Conservation (phyloP, 2,888 invertebrate genomes). For the Drosophila percnosoma region DNA sequence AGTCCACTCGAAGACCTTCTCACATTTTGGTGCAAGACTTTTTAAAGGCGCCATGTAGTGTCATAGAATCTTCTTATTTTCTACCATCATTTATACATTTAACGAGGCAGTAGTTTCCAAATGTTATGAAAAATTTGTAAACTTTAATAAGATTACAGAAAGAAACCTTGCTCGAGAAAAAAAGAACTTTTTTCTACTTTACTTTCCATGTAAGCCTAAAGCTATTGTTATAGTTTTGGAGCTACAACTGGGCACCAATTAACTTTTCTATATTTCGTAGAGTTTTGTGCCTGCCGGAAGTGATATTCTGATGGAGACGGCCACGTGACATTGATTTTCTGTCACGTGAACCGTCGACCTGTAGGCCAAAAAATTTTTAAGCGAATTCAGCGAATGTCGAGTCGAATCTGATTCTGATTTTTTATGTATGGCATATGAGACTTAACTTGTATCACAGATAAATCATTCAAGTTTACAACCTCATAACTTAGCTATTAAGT, state of each 20-base stretch:
- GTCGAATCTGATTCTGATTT: neutral
- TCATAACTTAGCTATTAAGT: neutral
- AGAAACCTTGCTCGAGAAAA: neutral
- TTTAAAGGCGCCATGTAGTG: neutral
- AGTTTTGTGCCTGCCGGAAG: conserved; percentile 57
- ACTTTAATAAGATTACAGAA: neutral
- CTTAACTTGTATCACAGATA: neutral
- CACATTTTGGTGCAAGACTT: neutral
- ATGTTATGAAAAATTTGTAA: neutral
- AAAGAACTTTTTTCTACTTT: neutral
- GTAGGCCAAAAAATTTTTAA: neutral
- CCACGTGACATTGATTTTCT: conserved; percentile 14
- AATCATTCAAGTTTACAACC: neutral
- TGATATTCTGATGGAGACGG: conserved; percentile 29
- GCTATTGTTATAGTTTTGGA: conserved; percentile 1
- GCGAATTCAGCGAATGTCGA: neutral
- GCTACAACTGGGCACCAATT: conserved; percentile 33
- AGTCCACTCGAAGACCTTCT: too few relatives aligned
- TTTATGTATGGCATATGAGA: neutral
- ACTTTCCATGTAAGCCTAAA: neutral
- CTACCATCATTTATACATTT: neutral
- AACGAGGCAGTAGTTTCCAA: neutral
- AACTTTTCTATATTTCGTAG: conserved; percentile 33
- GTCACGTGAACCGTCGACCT: neutral
- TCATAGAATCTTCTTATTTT: neutral